Conservation (phyloP, 2,888 invertebrate genomes). For the Chloromyia formosa region DNA sequence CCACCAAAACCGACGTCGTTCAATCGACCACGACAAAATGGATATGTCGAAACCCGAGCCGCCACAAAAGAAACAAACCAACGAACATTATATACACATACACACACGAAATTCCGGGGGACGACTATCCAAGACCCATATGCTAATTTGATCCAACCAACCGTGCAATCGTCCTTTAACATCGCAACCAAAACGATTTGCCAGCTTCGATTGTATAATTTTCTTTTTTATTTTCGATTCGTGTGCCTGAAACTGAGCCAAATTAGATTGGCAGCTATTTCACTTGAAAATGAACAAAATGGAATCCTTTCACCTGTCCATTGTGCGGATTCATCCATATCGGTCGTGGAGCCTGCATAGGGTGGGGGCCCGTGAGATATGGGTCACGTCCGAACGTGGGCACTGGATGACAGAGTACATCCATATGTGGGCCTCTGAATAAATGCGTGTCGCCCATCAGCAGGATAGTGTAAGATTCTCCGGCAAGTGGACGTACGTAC, state of each 20-base stretch:
- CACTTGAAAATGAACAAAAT: conserved; percentile 19
- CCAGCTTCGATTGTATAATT: conserved; percentile 16
- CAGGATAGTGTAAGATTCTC: no score
- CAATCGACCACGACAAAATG: not conserved
- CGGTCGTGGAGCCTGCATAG: not conserved
- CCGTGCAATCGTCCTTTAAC: conserved; percentile 12
- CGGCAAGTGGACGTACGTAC: no score
- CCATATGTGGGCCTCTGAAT: no score
- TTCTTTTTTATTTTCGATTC: not conserved
- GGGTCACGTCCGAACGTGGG: no score
- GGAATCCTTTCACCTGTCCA: conserved; percentile 22
- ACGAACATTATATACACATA: not conserved
- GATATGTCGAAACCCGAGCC: no score
- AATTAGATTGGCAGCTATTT: conserved; percentile 29
- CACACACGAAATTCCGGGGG: not conserved
- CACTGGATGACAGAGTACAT: no score
- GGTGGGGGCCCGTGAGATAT: not conserved
- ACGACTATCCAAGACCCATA: conserved; percentile 23
- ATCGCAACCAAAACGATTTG: conserved; percentile 2
- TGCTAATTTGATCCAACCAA: conserved; percentile 28
- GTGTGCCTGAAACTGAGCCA: not conserved
- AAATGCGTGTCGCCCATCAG: no score
- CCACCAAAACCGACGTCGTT: conserved; percentile 16
- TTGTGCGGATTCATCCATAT: not conserved
- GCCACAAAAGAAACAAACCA: no score